These are phyloP conservation scores for Aegypius monachus DNA, from an alignment of 2,113 vertebrate species.

Conservation along the genomic window DNA sequence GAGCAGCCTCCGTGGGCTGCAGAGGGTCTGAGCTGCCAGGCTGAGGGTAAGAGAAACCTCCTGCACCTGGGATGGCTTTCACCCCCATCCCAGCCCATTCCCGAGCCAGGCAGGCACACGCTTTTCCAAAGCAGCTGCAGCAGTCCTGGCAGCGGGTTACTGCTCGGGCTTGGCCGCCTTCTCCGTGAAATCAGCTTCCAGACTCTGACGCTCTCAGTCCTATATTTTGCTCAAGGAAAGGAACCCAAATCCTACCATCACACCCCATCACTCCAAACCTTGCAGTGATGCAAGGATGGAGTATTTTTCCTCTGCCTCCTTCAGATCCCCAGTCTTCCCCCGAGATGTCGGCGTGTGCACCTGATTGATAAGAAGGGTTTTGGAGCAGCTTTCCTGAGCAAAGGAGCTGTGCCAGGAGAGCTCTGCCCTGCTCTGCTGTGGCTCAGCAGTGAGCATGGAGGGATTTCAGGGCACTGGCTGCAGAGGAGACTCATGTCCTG, in stretches of 20 bases:
- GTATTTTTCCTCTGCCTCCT: not conserved
- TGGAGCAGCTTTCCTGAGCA: not conserved
- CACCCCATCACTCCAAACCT: not conserved
- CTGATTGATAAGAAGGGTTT: not conserved
- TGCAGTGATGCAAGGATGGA: not conserved
- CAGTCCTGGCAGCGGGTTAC: not conserved
- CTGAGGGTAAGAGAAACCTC: not conserved
- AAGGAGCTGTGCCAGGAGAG: not conserved
- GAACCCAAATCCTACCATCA: not conserved
- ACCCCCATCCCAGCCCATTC: rapidly evolving
- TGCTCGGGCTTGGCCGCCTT: not conserved
- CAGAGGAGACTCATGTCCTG: no score
- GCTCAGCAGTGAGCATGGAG: rapidly evolving
- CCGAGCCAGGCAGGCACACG: not conserved
- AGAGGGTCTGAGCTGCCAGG: not conserved
- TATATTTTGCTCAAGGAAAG: not conserved
- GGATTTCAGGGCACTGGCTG: not conserved
- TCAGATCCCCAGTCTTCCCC: not conserved
- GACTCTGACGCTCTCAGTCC: not conserved
- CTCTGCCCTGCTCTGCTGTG: not conserved
- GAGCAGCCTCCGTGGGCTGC: not conserved
- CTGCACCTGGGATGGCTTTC: not conserved
- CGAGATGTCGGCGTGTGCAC: rapidly evolving
- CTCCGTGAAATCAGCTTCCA: not conserved
- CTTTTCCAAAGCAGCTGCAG: not conserved